phyloP scores from a whole-genome alignment of 2,113 vertebrate genomes.

The Myotis brandtii region DNA sequence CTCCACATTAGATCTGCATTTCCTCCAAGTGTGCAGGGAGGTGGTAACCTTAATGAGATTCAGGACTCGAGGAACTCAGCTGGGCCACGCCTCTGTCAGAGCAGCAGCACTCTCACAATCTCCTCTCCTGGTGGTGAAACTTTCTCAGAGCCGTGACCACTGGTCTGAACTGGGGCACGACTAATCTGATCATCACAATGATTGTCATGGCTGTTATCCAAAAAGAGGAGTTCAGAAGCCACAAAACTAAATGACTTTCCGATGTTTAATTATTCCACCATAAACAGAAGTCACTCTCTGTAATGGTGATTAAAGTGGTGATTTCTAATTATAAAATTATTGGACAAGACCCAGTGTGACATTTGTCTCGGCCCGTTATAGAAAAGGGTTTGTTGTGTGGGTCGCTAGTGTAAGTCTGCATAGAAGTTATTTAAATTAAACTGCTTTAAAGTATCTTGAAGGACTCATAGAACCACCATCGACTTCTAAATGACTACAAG shows the following conservation, averaged over 20 bases:
- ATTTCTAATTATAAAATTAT: not conserved
- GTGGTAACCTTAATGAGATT: not conserved
- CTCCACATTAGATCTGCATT: not conserved
- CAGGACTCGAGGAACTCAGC: not conserved
- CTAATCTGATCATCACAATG: not conserved
- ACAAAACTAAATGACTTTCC: not conserved
- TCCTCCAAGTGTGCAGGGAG: not conserved
- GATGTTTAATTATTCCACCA: not conserved
- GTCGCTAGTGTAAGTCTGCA: not conserved
- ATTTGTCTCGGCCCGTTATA: not conserved
- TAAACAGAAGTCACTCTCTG: not conserved
- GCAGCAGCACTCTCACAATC: rapidly evolving
- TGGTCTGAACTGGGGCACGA: not conserved
- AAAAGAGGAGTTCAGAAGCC: not conserved
- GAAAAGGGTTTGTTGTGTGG: not conserved
- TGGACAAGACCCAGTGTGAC: not conserved
- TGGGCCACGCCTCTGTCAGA: not conserved
- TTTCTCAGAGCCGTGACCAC: not conserved
- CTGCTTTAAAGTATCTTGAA: not conserved
- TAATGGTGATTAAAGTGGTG: not conserved
- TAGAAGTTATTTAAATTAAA: not conserved
- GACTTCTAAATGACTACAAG: not conserved
- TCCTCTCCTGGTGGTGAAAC: not conserved
- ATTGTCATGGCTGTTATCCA: not conserved
- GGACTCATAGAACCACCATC: not conserved